A percentile compares a stretch with the other conserved stretches of the same genome.
phyloP scores from a whole-genome alignment of 2,113 vertebrate genomes.

The Corythoichthys intestinalis region DNA sequence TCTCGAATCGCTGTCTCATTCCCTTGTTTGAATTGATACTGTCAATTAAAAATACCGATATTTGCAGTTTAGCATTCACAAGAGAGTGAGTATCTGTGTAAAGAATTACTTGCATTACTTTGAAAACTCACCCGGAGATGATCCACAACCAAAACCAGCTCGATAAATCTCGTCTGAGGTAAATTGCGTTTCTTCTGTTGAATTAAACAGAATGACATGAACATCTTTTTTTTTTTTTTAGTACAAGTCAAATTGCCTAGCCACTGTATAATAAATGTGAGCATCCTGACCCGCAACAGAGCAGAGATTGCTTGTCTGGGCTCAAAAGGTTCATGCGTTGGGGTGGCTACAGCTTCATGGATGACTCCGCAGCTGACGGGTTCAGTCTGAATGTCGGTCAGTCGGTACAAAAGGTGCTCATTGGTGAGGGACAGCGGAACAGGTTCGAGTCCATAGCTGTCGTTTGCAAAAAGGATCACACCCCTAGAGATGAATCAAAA shows the following conservation, averaged over 20 bases:
- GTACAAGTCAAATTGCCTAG: neutral
- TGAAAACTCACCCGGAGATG: slow-evolving; percentile 73
- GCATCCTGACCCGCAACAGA: slow-evolving; percentile 58
- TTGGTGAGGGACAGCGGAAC: slow-evolving; percentile 37
- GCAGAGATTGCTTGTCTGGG: slow-evolving; percentile 38
- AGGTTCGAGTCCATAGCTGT: slow-evolving; percentile 67
- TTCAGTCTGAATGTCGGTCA: slow-evolving; percentile 45
- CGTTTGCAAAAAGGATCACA: slow-evolving; percentile 64
- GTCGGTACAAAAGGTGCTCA: slow-evolving; percentile 63
- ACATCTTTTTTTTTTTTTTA: neutral
- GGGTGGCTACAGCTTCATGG: slow-evolving; percentile 4
- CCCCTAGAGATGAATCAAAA: slow-evolving; percentile 51
- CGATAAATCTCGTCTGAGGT: slow-evolving; percentile 78
- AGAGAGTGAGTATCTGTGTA: neutral
- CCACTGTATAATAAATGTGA: neutral
- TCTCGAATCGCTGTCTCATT: slow-evolving; percentile 66
- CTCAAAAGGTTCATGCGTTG: slow-evolving; percentile 32
- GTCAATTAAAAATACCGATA: slow-evolving; percentile 25
- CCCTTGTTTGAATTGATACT: slow-evolving; percentile 68
- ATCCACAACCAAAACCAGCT: slow-evolving; percentile 82
- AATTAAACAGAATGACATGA: slow-evolving; percentile 15
- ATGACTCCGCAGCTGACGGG: slow-evolving; percentile 58
- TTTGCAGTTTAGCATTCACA: neutral
- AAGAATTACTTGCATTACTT: neutral
- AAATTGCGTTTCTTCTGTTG: slow-evolving; percentile 76